phyloP scores from a whole-genome alignment of 1,140 invertebrate genomes.

The Orchesella cincta region DNA sequence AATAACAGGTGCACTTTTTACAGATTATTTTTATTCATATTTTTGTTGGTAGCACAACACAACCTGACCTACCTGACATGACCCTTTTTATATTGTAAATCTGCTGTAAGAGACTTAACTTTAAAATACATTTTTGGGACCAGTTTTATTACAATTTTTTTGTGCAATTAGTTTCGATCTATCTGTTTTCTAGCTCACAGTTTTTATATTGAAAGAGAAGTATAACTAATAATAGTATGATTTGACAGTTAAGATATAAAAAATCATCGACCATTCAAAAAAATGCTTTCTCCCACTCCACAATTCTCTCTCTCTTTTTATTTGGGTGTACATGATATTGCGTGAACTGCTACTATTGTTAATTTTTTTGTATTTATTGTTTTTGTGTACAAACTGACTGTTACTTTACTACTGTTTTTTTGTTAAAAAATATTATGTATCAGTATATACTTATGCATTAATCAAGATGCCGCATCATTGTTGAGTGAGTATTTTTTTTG shows the following conservation, averaged over 20 bases:
- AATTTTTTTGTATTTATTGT: neutral
- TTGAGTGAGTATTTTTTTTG: neutral
- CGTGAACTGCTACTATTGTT: neutral
- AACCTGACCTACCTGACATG: neutral
- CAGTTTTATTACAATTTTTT: constrained; percentile 9
- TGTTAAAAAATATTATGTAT: neutral
- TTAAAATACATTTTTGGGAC: neutral
- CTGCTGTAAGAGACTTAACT: neutral
- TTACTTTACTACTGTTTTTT: neutral
- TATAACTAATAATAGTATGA: neutral
- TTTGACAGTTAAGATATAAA: neutral
- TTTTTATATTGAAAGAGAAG: neutral
- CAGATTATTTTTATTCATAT: too few relatives aligned
- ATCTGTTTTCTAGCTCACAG: constrained; percentile 16
- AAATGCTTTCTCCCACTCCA: too few relatives aligned
- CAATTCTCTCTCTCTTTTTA: neutral
- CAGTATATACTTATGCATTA: neutral
- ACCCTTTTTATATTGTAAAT: neutral
- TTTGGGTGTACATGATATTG: neutral
- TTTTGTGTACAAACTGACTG: neutral
- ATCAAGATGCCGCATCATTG: neutral
- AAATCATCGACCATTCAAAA: neutral
- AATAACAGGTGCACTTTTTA: too few relatives aligned
- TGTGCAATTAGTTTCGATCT: constrained; percentile 27
- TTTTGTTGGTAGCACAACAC: constrained; percentile 11